These are phyloP conservation scores for Scotopteryx bipunctaria DNA, from an alignment of 2,888 invertebrate species.

Conservation along the genomic window DNA sequence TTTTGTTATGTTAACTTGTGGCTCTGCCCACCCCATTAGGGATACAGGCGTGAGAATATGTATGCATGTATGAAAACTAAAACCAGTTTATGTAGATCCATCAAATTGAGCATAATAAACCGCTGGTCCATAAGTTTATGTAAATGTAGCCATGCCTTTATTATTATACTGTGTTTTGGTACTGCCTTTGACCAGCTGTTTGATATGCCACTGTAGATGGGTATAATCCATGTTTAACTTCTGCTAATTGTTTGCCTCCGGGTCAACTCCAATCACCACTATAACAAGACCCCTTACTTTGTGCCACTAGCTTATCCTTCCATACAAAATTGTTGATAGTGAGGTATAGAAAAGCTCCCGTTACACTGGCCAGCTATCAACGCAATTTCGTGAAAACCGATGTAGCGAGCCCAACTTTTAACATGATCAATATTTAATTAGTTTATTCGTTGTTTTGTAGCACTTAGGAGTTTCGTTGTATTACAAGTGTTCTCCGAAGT, in stretches of 20 bases:
- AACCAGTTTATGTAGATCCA: no score
- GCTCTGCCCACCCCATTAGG: no score
- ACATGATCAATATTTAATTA: slow-evolving; percentile 67
- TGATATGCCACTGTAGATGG: slow-evolving; percentile 43
- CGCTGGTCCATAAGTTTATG: no score
- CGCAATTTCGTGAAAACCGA: slow-evolving; percentile 57
- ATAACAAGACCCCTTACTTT: slow-evolving; percentile 37
- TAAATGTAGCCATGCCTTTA: no score
- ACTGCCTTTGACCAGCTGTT: slow-evolving; percentile 17
- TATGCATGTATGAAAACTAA: no score
- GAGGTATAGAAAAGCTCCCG: slow-evolving; percentile 21
- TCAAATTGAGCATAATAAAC: no score
- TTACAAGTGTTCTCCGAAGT: slow-evolving; percentile 1
- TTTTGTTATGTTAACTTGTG: no score
- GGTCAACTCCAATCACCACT: slow-evolving; percentile 53
- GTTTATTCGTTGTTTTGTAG: slow-evolving; percentile 45
- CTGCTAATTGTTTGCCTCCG: slow-evolving; percentile 70
- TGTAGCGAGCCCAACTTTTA: slow-evolving; percentile 60
- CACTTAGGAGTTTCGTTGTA: slow-evolving; percentile 15
- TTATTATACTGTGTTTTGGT: no score
- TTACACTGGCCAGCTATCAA: slow-evolving; percentile 44
- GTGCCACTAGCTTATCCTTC: neutral
- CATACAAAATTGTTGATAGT: slow-evolving; percentile 13
- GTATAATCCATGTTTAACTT: slow-evolving; percentile 70
- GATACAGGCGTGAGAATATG: no score